phyloP scores from a whole-genome alignment of 37 sponge, comb jelly and placozoan species.

The Amphimedon queenslandica region DNA sequence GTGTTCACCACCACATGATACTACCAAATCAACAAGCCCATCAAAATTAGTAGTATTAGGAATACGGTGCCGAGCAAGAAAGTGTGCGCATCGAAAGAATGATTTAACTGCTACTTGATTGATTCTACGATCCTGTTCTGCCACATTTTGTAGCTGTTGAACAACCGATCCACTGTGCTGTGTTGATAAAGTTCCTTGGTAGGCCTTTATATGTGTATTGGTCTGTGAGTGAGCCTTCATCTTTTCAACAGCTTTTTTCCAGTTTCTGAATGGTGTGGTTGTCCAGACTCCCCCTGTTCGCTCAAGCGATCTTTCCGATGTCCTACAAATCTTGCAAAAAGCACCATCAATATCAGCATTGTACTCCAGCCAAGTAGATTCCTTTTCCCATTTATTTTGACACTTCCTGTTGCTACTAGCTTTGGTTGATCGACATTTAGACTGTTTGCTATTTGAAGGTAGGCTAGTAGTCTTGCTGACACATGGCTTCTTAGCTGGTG shows the following conservation, averaged over 20 bases:
- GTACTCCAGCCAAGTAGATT: constrained; percentile 34
- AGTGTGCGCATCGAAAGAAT: constrained; percentile 56
- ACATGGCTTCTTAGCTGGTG: no score
- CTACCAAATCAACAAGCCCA: constrained; percentile 55
- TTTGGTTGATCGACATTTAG: no score
- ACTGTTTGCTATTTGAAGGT: no score
- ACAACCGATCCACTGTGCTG: constrained; percentile 37
- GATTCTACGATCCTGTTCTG: constrained; percentile 41
- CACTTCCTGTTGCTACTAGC: no score
- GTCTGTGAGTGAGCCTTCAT: constrained; percentile 42
- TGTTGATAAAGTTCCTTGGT: constrained; percentile 2
- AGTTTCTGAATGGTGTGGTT: constrained; percentile 56
- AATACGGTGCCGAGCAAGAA: constrained; percentile 45
- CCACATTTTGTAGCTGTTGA: constrained; percentile 49
- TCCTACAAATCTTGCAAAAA: constrained; percentile 45
- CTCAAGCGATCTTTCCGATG: constrained; percentile 36
- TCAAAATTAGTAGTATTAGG: constrained; percentile 60
- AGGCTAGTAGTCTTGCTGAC: no score
- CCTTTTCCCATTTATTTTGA: no score
- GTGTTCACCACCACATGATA: constrained; percentile 56
- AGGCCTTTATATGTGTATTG: not conserved
- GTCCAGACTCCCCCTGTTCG: constrained; percentile 40
- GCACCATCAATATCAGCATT: constrained; percentile 50
- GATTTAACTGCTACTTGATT: constrained; percentile 67
- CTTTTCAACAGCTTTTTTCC: constrained; percentile 61